phyloP scores from a whole-genome alignment of 2,888 invertebrate genomes.

The Carterocephalus palaemon region DNA sequence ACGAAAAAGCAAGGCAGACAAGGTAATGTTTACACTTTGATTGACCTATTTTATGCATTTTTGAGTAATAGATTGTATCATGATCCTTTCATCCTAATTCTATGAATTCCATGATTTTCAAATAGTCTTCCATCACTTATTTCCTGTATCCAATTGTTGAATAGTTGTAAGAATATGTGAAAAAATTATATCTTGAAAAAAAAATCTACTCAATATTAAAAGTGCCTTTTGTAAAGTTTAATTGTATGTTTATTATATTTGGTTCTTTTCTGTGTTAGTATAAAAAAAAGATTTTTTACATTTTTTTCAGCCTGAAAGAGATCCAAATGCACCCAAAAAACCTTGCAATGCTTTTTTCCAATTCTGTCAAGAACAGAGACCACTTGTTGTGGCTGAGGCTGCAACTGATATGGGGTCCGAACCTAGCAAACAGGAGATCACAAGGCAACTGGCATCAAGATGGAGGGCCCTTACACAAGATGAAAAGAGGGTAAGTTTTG shows the following conservation, averaged over 20 bases:
- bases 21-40: constrained; percentile 48
- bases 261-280: no score
- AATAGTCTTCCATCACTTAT: no score
- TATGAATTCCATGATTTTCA: no score
- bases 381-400: constrained; percentile 83
- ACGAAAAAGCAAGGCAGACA: constrained; percentile 81
- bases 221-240: no score
- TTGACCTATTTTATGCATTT: constrained; percentile 5
- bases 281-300: no score
- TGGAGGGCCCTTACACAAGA: constrained; percentile 85
- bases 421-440: constrained; percentile 86
- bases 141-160: no score
- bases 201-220: no score
- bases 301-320: constrained; percentile 68
- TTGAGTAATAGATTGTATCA: no score
- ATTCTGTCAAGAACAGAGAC: constrained; percentile 88
- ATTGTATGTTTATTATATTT: no score
- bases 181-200: no score
- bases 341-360: constrained; percentile 90
- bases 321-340: constrained; percentile 88
- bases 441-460: constrained; percentile 84
- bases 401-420: constrained; percentile 81
- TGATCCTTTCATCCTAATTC: no score
- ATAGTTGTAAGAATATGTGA: no score
- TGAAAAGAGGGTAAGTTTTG: constrained; percentile 81